Conservation (phyloP, 1,140 invertebrate genomes). For the Drosophila azteca region DNA sequence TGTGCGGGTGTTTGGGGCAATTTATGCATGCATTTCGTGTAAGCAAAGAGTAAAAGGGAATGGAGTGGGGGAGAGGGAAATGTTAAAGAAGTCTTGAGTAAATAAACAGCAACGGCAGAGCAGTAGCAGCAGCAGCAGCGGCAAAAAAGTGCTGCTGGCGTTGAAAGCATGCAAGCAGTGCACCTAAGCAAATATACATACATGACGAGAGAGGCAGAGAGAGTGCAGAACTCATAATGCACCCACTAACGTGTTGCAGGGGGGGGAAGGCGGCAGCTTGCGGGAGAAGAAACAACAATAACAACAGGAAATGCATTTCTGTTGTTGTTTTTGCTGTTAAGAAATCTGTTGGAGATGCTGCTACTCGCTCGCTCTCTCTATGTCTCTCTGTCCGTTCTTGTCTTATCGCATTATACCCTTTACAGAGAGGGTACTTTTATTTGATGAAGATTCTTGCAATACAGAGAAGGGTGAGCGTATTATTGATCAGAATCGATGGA, state of each 20-base stretch:
- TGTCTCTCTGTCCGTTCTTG: slow-evolving; percentile 49
- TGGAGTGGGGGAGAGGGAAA: slow-evolving; percentile 27
- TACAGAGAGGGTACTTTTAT: too few relatives aligned
- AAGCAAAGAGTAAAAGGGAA: slow-evolving; percentile 35
- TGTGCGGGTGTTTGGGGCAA: slow-evolving; percentile 32
- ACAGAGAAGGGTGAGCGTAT: too few relatives aligned
- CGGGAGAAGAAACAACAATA: slow-evolving; percentile 55
- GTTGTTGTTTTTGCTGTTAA: slow-evolving; percentile 67
- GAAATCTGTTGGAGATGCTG: slow-evolving; percentile 54
- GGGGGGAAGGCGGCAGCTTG: slow-evolving; percentile 25
- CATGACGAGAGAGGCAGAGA: slow-evolving; percentile 11
- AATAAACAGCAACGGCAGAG: slow-evolving; percentile 69
- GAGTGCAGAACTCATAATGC: slow-evolving; percentile 56
- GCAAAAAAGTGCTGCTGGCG: slow-evolving; percentile 69
- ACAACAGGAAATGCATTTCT: slow-evolving; percentile 76
- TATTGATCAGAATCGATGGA: too few relatives aligned
- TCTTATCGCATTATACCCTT: slow-evolving; percentile 54
- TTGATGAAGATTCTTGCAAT: too few relatives aligned
- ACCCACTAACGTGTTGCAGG: slow-evolving; percentile 46
- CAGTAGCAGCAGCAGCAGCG: slow-evolving; percentile 24
- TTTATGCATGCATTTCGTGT: slow-evolving; percentile 73
- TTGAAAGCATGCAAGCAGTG: slow-evolving; percentile 74
- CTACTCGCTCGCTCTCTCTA: slow-evolving; percentile 32
- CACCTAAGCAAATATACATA: slow-evolving; percentile 66
- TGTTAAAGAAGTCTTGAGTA: slow-evolving; percentile 76